phyloP scores from a whole-genome alignment of 2,888 invertebrate species.

The Rhagonycha fulva region DNA sequence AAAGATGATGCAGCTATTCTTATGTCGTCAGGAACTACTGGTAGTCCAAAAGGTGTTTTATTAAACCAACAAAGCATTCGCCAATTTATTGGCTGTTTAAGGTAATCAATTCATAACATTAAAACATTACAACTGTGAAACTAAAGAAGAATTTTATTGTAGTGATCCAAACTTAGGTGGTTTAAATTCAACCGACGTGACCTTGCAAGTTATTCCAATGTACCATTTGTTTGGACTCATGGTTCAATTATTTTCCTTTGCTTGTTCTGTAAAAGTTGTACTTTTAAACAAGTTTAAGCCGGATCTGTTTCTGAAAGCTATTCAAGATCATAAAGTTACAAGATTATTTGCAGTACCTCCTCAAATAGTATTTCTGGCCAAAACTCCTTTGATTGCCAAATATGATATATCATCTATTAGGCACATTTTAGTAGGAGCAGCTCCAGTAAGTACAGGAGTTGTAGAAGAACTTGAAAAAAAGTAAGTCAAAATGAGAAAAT shows the following conservation, averaged over 20 bases:
- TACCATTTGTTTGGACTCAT: not conserved
- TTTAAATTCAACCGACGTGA: not conserved
- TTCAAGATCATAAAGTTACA: not conserved
- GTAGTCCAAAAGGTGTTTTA: slow-evolving; percentile 78
- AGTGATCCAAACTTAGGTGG: not conserved
- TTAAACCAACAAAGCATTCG: slow-evolving; percentile 53
- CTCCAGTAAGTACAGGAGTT: slow-evolving; percentile 51
- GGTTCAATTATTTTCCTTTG: not conserved
- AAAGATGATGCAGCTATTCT: slow-evolving; percentile 47
- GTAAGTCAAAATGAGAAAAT: not conserved
- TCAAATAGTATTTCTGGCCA: not conserved
- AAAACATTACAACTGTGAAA: not conserved
- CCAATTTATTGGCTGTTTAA: not conserved
- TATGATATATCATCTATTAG: not conserved
- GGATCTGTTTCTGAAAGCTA: not conserved
- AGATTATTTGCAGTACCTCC: not conserved
- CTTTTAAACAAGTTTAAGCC: not conserved
- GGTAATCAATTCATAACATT: not conserved
- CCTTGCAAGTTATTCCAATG: not conserved
- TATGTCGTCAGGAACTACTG: slow-evolving; percentile 81
- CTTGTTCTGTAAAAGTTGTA: not conserved
- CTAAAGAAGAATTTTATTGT: not conserved
- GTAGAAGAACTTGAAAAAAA: slow-evolving; percentile 59
- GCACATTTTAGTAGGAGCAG: not conserved
- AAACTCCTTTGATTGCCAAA: not conserved